Base-by-base conservation (phyloP, 2,888 invertebrate species). In the Drosophila lacicola region DNA sequence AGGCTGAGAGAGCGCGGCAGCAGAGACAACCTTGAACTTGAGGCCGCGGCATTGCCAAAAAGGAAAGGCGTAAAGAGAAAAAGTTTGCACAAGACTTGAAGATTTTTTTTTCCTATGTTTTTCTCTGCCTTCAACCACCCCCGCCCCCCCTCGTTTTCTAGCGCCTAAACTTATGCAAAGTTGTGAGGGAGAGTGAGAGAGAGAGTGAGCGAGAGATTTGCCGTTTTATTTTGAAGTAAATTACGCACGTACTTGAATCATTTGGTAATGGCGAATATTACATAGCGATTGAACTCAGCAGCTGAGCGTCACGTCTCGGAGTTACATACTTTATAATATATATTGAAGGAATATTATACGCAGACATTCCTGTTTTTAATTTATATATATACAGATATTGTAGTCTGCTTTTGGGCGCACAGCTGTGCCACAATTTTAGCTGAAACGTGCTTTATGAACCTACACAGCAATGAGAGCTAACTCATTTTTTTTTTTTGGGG, bases 21-120 rank as follows among this genome's bases (percentile, higher is more conserved):
- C 74, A 61, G 74, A 61, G 68, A 80, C 69, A 82, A 85, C 82
- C 82, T 82, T 82, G 82, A 82, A 82, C 82, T 85, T 85, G 79
- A 77, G 60, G 70, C 71, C 64, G 70, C 62, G 64, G 53, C 74
- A 72, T 66, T 74, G 70, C 67, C 66, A 66, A 70, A 76, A 72
- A 72, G 74, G 65, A 79, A 77, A 72, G 69, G 64, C 65, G 69
- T 67, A 68, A 49, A 55, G 68, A 65, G 65, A 67, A 75, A 70
- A 70, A 68, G 14, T 65, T 56, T 57, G 57, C 68, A 60, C 46
- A 58, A 58, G 33, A 45, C 53, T 37, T 45, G 42, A 53, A 68
- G 68, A 71, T 61, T 69, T 70, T 66, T 61, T 60, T 50, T 45
- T 37, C 42, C 37, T 56, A 39, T 41, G 21, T 14, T 11, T n/a